Evolutionary conservation across 2,888 invertebrate genomes (phyloP).

Genomic region (Dione vanillae): DNA sequence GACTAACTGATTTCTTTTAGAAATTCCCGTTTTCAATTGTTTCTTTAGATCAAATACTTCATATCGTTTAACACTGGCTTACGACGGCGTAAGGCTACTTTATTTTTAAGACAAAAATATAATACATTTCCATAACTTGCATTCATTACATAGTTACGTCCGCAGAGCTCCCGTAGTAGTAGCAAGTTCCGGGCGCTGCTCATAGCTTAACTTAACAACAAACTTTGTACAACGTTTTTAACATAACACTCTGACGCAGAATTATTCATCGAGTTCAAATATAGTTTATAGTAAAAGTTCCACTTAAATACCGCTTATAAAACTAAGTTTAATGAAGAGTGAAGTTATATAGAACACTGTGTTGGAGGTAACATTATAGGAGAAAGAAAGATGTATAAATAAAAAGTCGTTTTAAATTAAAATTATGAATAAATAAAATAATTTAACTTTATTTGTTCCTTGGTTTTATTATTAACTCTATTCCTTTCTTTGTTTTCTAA

Average conservation of each 20-base stretch:
- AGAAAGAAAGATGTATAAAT: too few species aligned
- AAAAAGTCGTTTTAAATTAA: too few species aligned
- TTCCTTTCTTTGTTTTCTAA: not conserved
- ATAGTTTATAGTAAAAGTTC: slow-evolving; percentile 1
- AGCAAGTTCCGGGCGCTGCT: too few species aligned
- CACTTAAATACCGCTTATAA: not conserved
- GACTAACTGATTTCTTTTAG: not conserved
- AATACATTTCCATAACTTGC: not conserved
- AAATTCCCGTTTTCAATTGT: not conserved
- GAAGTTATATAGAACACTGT: too few species aligned
- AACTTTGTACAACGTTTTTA: not conserved
- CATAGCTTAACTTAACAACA: not conserved
- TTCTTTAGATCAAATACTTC: not conserved
- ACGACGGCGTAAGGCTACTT: not conserved
- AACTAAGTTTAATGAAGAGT: not conserved
- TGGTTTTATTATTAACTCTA: too few species aligned
- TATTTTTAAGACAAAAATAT: too few species aligned
- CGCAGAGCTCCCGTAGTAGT: not conserved
- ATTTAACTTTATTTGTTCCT: too few species aligned
- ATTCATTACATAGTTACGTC: not conserved
- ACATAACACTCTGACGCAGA: not conserved
- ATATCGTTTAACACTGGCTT: not conserved
- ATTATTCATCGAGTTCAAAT: slow-evolving; percentile 12
- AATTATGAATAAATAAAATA: too few species aligned
- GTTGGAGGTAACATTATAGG: too few species aligned